Evolutionary conservation across 2,797 vertebrate genomes (phyloP).

Genomic region (Notoglanidium macrostoma): DNA sequence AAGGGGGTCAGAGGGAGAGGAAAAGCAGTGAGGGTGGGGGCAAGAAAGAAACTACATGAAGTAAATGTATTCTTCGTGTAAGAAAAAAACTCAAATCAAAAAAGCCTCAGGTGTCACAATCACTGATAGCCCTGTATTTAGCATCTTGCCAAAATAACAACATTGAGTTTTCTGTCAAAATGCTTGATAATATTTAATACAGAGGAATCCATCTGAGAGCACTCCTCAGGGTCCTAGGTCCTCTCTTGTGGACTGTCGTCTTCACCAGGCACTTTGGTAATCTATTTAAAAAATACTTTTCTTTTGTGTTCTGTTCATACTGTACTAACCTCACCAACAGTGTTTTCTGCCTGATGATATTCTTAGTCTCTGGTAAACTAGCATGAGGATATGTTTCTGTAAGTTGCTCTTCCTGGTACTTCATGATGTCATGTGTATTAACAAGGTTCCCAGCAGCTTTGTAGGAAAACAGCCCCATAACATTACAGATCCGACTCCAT

Average conservation of each 20-base stretch:
- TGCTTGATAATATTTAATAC: neutral
- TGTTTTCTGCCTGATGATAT: neutral
- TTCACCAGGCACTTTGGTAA: neutral
- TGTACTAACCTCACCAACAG: neutral
- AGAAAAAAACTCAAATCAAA: neutral
- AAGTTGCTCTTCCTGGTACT: neutral
- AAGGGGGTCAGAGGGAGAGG: constrained; percentile 7
- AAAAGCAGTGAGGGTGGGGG: neutral
- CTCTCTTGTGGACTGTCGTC: neutral
- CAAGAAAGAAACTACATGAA: neutral
- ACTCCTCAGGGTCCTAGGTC: neutral
- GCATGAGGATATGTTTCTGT: neutral
- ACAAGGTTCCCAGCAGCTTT: neutral
- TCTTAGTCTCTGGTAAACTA: neutral
- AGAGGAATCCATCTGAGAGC: neutral
- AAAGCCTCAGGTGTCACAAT: neutral
- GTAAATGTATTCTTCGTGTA: neutral
- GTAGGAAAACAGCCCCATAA: neutral
- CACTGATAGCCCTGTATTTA: neutral
- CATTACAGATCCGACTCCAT: neutral
- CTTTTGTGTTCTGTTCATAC: neutral
- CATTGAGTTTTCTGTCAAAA: neutral
- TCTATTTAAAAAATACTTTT: neutral
- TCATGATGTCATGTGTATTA: neutral
- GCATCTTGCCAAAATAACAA: neutral